Evolutionary conservation across 2,113 vertebrate species (phyloP).

Genomic region (Siphamia tubifer): DNA sequence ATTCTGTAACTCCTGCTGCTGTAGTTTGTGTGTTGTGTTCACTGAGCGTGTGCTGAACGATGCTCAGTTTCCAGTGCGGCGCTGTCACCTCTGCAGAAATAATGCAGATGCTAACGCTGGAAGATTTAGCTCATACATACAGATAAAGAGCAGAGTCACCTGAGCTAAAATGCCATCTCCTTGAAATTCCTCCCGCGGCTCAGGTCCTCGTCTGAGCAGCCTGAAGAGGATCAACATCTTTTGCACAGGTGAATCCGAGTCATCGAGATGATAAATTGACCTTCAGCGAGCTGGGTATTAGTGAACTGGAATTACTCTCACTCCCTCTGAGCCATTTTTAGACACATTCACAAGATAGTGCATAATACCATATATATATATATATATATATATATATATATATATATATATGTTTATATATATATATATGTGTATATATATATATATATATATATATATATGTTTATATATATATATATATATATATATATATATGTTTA

Average conservation of each 20-base stretch:
- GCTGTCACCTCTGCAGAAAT: not conserved
- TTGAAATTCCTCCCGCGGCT: constrained; percentile 39
- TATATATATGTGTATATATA: no score
- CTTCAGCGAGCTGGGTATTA: constrained; percentile 47
- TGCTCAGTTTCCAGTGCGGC: not conserved
- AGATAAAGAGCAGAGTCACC: constrained; percentile 41
- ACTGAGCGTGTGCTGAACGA: not conserved
- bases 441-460: no score
- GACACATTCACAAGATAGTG: constrained; percentile 15
- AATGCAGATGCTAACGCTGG: constrained; percentile 4
- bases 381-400: no score
- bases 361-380: no score
- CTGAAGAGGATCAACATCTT: constrained; percentile 44
- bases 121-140: constrained; percentile 13
- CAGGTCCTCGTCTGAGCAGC: not conserved
- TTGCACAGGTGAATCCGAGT: constrained; percentile 50
- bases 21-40: no score
- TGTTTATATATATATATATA: no score
- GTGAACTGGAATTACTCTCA: constrained; percentile 19
- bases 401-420: no score
- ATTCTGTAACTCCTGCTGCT: no score
- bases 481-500: no score
- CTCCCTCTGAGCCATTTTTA: constrained; percentile 14
- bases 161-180: constrained; percentile 51
- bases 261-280: constrained; percentile 58